Base-by-base conservation (phyloP, 2,888 invertebrate species). In the Chaetoderma sp. region DNA sequence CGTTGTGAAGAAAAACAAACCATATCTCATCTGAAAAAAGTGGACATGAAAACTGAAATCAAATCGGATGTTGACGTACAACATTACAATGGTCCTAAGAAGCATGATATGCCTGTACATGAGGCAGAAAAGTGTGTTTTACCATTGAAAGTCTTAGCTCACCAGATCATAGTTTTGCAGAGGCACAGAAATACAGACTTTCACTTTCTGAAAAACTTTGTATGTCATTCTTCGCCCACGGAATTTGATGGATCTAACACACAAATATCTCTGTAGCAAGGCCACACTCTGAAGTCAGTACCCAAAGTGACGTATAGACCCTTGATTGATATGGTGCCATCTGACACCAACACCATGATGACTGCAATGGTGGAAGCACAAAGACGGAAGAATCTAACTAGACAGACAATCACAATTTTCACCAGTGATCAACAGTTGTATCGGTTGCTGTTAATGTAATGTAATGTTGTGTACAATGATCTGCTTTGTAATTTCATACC, bases 171-270 rank as follows among this genome's bases (percentile, higher is more conserved):
- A 36, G 39, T 13, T 10, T n/a, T 36, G n/a, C 10, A 10, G 39
- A 36, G 39, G n/a, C n/a, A n/a, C n/a, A n/a, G n/a, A n/a, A n/a
- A n/a, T n/a, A n/a, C n/a, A n/a, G n/a, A n/a, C n/a, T n/a, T n/a
- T n/a, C n/a, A n/a, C n/a, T n/a, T n/a, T n/a, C n/a, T n/a, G n/a
- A n/a, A n/a, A n/a, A n/a, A n/a, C n/a, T n/a, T n/a, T n/a, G n/a
- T n/a, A n/a, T n/a, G n/a, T n/a, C n/a, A n/a, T n/a, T n/a, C n/a
- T n/a, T n/a, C n/a, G n/a, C n/a, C n/a, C n/a, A n/a, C 65, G n/a
- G 73, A 71, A 30, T 73, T 60, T 28, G 60, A 55, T 65, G 71
- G 73, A n/a, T 73, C 59, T 54, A 71, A 73, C 44, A 73, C 73
- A 33, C 52, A 28, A 25, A 27, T 59, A 16, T n/a, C 33, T 25